Percentiles rank a stretch among this genome's conserved stretches.
phyloP scores from a whole-genome alignment of 2,113 vertebrate genomes.

The Panthera tigris region DNA sequence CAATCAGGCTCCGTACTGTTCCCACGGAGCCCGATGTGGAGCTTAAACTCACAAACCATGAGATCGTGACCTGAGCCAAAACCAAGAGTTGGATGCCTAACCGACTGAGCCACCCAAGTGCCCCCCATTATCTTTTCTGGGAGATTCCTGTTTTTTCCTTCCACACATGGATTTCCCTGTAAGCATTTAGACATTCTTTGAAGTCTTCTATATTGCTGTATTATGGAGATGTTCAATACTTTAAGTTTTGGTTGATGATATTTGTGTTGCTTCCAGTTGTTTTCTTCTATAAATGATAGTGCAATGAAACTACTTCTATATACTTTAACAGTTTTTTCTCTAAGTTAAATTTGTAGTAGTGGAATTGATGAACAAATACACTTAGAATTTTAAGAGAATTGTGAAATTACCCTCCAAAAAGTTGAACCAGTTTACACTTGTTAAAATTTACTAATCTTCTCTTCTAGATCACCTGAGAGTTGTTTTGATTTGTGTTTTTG shows the following conservation, averaged over 20 bases:
- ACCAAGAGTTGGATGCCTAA: no score
- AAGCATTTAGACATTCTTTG: neutral
- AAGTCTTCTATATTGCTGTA: neutral
- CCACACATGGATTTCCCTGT: neutral
- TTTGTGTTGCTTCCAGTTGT: neutral
- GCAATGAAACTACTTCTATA: neutral
- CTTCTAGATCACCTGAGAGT: neutral
- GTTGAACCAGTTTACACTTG: constrained; percentile 12
- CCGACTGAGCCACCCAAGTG: no score
- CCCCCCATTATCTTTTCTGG: neutral
- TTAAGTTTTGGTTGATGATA: neutral
- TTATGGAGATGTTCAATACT: neutral
- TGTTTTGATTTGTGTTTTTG: neutral
- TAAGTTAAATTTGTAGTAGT: constrained; percentile 52
- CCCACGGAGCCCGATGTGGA: no score
- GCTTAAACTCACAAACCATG: no score
- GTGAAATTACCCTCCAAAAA: constrained; percentile 31
- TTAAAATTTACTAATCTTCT: neutral
- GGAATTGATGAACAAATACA: constrained; percentile 37
- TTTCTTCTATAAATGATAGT: neutral
- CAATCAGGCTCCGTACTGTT: no score
- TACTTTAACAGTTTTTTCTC: neutral
- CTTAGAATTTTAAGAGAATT: constrained; percentile 44
- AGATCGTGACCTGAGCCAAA: no score
- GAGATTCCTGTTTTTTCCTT: neutral